A percentile compares a stretch with the other conserved stretches of the same genome.
Evolutionary conservation across 2,113 vertebrate species (phyloP).

Genomic region (Tenebrosternarchus preto): DNA sequence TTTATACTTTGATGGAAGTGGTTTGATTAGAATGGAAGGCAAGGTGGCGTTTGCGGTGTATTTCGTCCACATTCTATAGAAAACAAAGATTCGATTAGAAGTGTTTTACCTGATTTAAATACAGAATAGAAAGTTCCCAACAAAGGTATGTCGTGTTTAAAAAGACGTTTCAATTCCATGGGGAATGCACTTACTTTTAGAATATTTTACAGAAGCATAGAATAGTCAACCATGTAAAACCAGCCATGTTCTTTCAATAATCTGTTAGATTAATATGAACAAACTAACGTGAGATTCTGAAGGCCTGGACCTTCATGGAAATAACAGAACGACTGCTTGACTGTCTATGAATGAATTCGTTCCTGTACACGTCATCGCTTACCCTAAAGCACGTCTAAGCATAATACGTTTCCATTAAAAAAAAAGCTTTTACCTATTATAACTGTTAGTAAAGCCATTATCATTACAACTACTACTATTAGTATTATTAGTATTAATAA

Average conservation of each 20-base stretch:
- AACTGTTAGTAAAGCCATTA: background rate
- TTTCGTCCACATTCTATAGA: background rate
- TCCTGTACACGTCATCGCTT: too few species aligned
- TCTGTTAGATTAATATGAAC: too few species aligned
- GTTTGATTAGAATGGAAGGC: constrained; percentile 1
- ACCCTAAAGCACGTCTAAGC: too few species aligned
- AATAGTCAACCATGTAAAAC: background rate
- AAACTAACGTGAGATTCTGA: too few species aligned
- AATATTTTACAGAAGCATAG: too few species aligned
- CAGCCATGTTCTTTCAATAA: too few species aligned
- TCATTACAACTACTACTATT: background rate
- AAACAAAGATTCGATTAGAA: background rate
- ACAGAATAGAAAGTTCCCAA: background rate
- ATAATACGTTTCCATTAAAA: too few species aligned
- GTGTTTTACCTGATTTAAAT: background rate
- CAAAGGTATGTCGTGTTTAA: background rate
- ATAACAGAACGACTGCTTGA: background rate
- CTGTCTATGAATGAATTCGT: constrained; percentile 3
- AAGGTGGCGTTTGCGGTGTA: constrained; percentile 12
- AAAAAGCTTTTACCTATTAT: too few species aligned
- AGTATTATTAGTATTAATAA: constrained; percentile 27
- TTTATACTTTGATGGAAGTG: constrained; percentile 61
- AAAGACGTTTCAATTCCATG: background rate
- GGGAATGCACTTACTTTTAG: too few species aligned
- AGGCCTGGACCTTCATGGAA: too few species aligned